Evolutionary conservation across 1,140 invertebrate genomes (phyloP).

Genomic region (Latrodectus geometricus): DNA sequence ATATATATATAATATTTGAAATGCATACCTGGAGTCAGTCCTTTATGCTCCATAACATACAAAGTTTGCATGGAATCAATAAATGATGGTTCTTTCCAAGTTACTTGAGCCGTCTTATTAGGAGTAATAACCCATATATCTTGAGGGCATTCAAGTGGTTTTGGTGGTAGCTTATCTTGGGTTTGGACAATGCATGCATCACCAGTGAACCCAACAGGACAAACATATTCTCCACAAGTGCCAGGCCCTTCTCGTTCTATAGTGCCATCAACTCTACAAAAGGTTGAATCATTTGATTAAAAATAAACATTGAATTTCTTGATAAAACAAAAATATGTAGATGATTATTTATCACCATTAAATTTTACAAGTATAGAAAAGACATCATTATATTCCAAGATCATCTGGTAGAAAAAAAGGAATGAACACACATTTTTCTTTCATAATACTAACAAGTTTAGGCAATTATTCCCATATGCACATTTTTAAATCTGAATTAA

Average conservation of each 20-base stretch:
- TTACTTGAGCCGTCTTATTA: constrained; percentile 89
- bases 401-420: too few species aligned
- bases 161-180: constrained; percentile 86
- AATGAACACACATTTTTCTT: too few species aligned
- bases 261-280: constrained; percentile 77
- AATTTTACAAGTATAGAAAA: too few species aligned
- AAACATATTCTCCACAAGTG: constrained; percentile 87
- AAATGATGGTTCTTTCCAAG: constrained; percentile 94
- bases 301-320: too few species aligned
- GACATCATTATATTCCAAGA: too few species aligned
- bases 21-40: constrained; percentile 80
- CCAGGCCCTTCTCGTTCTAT: constrained; percentile 92
- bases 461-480: too few species aligned
- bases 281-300: neutral
- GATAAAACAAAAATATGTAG: too few species aligned
- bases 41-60: constrained; percentile 83
- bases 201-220: constrained; percentile 86
- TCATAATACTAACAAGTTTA: too few species aligned
- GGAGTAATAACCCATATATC: constrained; percentile 94
- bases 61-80: constrained; percentile 86
- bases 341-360: too few species aligned
- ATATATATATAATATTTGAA: too few species aligned
- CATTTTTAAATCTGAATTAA: too few species aligned
- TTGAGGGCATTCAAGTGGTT: constrained; percentile 89
- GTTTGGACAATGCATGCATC: constrained; percentile 85